Evolutionary conservation across 2,113 vertebrate genomes (phyloP), one percentile per base, ranked within the genome.

Genomic region (Hippocampus abdominalis): DNA sequence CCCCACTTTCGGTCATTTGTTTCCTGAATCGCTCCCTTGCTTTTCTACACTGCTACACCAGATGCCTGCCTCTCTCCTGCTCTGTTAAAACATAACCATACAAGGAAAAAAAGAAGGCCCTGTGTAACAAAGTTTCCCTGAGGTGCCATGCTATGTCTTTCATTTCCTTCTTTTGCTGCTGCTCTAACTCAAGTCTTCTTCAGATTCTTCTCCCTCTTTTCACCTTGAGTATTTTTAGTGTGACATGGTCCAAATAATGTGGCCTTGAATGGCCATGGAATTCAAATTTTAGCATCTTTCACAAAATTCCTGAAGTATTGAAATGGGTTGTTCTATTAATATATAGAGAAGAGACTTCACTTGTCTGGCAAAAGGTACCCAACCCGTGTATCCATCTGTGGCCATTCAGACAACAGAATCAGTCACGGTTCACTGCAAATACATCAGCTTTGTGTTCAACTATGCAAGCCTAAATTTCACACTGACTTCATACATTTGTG

Each of bases 51-150:
- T 51, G 73, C 67, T 69, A 73, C 65, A 71, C 73, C 79, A 84
- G 77, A 84, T 73, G 68, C 72, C 70, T 72, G 60, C 70, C 78
- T 74, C 56, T 74, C 66, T 70, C 74, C 54, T 23, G 39, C 32
- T 60, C 65, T 70, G 48, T 86, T 86, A 36, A 83, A 80, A 78
- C 77, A 74, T 88, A 71, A 85, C 90, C 88, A 87, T 91, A 92
- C 86, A 92, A 89, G 90, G 90, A 75, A 44, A 89, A 81, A 89
- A 48, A 49, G 46, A 61, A 66, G 74, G 63, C 72, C 70, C 29
- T 59, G 80, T 61, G 74, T 67, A 71, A 59, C 23, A 29, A 66
- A 8, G 66, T 64, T 71, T 78, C 65, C 74, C 53, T 0, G 10
- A 44, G 42, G 10, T 44, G 42, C 42, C 16, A 49, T 4, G 5